Conservation (phyloP, 30 jellyfish, hydroid and myxozoan species). For the Sanderia malayensis region DNA sequence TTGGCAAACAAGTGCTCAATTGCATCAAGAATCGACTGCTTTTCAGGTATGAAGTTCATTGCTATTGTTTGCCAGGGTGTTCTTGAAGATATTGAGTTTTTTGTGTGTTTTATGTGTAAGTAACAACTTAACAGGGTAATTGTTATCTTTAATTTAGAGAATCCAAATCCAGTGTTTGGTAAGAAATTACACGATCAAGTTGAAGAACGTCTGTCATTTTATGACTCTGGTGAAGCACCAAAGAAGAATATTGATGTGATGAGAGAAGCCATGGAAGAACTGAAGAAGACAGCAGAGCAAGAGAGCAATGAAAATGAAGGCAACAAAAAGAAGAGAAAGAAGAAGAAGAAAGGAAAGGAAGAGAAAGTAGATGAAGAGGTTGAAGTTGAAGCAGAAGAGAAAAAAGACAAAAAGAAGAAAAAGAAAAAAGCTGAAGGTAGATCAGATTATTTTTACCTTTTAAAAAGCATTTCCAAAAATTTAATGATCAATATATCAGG, state of each 20-base stretch:
- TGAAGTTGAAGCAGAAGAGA: constrained; percentile 27
- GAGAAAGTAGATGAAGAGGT: neutral
- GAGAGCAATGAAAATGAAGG: constrained; percentile 11
- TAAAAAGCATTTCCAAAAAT: too few species aligned
- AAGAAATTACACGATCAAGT: constrained; percentile 94
- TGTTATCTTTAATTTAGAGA: constrained; percentile 55
- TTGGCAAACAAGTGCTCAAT: constrained; percentile 93
- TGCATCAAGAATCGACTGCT: constrained; percentile 96
- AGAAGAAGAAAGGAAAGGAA: constrained; percentile 51
- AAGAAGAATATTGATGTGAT: constrained; percentile 91
- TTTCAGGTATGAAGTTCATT: constrained; percentile 90
- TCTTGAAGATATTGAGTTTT: too few species aligned
- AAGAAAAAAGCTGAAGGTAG: neutral
- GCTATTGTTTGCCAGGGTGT: too few species aligned
- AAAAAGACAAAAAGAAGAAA: neutral
- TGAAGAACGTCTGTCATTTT: constrained; percentile 91
- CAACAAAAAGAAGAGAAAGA: constrained; percentile 81
- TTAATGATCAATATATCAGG: too few species aligned
- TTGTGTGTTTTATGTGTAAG: too few species aligned
- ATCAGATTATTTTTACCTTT: too few species aligned
- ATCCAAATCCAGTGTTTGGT: constrained; percentile 80
- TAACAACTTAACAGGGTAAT: too few species aligned
- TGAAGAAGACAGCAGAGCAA: constrained; percentile 42
- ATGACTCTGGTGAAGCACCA: constrained; percentile 96
- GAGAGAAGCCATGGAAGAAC: constrained; percentile 87